Evolutionary conservation across 2,113 vertebrate genomes (phyloP), one percentile per base, ranked within the genome.

Genomic region (Motacilla tschutschensis): DNA sequence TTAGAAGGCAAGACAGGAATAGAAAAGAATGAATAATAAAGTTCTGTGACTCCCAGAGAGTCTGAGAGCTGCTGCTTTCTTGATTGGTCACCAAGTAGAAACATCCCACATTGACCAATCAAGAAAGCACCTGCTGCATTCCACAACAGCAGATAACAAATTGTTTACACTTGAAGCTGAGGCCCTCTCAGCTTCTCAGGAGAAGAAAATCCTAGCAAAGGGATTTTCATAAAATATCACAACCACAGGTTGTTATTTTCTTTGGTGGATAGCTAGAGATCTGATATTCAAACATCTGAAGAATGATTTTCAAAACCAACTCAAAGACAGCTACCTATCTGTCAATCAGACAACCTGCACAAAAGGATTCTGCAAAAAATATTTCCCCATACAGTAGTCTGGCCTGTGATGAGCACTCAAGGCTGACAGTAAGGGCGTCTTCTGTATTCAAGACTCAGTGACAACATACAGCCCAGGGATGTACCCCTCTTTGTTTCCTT

Each of bases 381-480:
- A 36, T 60, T 93, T 85, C 20, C 14, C 82, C 55, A 60, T 46
- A 11, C 3, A 54, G 29, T 65, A 48, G 63, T 10, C 16, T 40
- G 55, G 17, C 60, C 55, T 86, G 17, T 36, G 81, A 54, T 5
- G 21, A 71, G 82, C 54, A 21, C 57, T 65, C 3, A 4, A 90
- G 74, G 44, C 46, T 91, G 79, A 58, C 50, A 55, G 47, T 14
- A 22, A 38, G 19, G 29, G 17, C 25, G 47, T 48, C 38, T 72
- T 62, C 63, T 44, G 47, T 9, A 13, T 20, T 50, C 31, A 60
- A 89, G 86, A 15, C 35, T 75, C 75, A 22, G 20, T 0, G 1
- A 66, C 0, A 0, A 29, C 19, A 7, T 0, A 15, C 9, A 80
- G 5, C 16, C 6, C 43, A 48, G 29, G 9, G n/a, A 35, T 48